These are phyloP conservation scores for Paracentrotus lividus DNA, from an alignment of 53 echinoderm and acorn worm genomes.

Conservation along the genomic window DNA sequence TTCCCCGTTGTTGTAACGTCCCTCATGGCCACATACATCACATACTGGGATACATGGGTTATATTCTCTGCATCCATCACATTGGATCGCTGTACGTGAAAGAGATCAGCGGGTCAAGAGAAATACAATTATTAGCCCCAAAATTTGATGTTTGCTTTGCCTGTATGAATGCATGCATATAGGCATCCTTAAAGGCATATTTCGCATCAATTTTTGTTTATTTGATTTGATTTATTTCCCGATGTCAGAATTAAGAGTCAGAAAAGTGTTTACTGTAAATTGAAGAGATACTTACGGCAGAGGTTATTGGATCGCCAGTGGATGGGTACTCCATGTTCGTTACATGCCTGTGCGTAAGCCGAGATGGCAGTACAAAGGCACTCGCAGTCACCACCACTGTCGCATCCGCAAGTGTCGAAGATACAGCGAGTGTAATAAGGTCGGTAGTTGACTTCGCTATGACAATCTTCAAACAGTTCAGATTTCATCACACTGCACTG, in stretches of 20 bases:
- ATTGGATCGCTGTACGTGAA: constrained; percentile 85
- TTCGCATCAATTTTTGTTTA: too few relatives aligned
- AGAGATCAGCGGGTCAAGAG: neutral
- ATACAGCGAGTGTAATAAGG: constrained; percentile 81
- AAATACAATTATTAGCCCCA: neutral
- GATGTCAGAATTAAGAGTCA: too few relatives aligned
- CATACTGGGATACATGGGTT: constrained; percentile 91
- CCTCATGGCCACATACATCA: constrained; percentile 70
- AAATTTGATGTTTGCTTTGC: too few relatives aligned
- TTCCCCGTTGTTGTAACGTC: constrained; percentile 68
- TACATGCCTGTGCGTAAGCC: constrained; percentile 89
- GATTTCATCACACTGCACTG: constrained; percentile 87
- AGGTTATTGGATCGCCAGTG: constrained; percentile 89
- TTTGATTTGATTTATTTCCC: too few relatives aligned
- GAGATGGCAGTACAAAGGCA: constrained; percentile 97
- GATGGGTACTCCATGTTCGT: constrained; percentile 83
- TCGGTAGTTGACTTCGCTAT: constrained; percentile 76
- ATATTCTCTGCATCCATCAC: constrained; percentile 89
- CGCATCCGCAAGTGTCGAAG: constrained; percentile 95
- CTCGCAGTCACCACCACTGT: constrained; percentile 95
- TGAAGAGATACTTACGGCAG: constrained; percentile 88
- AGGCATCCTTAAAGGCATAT: too few relatives aligned
- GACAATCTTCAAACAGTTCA: constrained; percentile 77
- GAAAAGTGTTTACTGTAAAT: too few relatives aligned
- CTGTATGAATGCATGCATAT: too few relatives aligned